Percentiles rank a stretch among this genome's conserved stretches.
phyloP scores from a whole-genome alignment of 2,888 invertebrate genomes.

The Galeruca laticollis region DNA sequence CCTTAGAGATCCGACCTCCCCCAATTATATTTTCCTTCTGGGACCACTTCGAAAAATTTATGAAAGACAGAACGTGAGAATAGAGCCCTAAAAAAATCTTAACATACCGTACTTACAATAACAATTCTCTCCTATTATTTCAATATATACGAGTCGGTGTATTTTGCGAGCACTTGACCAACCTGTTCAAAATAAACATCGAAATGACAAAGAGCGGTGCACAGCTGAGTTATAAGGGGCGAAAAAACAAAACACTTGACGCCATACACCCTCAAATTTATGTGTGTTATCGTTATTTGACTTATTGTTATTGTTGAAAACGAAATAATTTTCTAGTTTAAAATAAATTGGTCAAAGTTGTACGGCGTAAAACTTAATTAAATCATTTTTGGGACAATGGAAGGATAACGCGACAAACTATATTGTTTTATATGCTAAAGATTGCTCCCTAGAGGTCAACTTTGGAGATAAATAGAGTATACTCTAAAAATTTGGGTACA shows the following conservation, averaged over 20 bases:
- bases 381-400: too few relatives aligned
- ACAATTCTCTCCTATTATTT: conserved; percentile 40
- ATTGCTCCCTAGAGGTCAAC: too few relatives aligned
- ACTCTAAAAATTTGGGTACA: too few relatives aligned
- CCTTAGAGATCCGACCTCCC: conserved; percentile 13
- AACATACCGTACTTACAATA: conserved; percentile 20
- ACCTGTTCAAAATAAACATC: conserved; percentile 57
- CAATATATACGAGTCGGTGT: conserved; percentile 34
- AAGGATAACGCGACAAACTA: too few relatives aligned
- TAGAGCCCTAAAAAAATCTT: conserved; percentile 40
- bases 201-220: conserved; percentile 49
- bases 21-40: conserved; percentile 49
- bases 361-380: background rate
- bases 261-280: conserved; percentile 40
- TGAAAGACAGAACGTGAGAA: conserved; percentile 53
- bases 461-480: too few relatives aligned
- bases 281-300: conserved; percentile 27
- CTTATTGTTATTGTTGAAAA: conserved; percentile 19
- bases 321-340: background rate
- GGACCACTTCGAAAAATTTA: conserved; percentile 53
- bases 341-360: background rate
- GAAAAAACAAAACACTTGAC: conserved; percentile 54
- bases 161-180: conserved; percentile 52
- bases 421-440: too few relatives aligned
- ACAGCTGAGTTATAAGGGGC: conserved; percentile 51